Percentiles rank a stretch among this genome's conserved stretches.
Evolutionary conservation across 1,140 invertebrate genomes (phyloP).

Genomic region (Drosophila bifasciata): DNA sequence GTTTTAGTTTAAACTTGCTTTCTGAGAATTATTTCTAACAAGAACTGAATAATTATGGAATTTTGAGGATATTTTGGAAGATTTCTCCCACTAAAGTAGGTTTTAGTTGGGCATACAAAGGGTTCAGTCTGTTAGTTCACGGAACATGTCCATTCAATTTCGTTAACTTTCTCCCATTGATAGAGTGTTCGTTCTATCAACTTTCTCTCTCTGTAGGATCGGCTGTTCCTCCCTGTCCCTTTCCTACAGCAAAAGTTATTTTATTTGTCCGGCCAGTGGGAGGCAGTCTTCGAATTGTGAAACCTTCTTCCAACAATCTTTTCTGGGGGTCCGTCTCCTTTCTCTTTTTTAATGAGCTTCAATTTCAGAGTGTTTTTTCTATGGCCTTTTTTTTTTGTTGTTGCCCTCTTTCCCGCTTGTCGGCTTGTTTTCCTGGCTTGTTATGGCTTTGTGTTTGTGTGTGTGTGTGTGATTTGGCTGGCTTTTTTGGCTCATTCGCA

Average conservation of each 20-base stretch:
- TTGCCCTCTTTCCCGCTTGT: slow-evolving; percentile 33
- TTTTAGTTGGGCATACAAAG: too few species aligned
- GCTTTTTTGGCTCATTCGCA: slow-evolving; percentile 48
- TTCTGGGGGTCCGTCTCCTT: slow-evolving; percentile 19
- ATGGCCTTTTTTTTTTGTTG: slow-evolving; percentile 6
- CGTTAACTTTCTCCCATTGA: too few species aligned
- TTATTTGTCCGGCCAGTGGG: slow-evolving; percentile 31
- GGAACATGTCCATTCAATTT: too few species aligned
- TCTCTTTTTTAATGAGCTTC: slow-evolving; percentile 75
- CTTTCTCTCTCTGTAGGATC: too few species aligned
- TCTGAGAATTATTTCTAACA: too few species aligned
- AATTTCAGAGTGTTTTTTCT: slow-evolving; percentile 37
- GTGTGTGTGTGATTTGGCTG: slow-evolving; percentile 46
- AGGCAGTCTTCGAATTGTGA: slow-evolving; percentile 42
- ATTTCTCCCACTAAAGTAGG: too few species aligned
- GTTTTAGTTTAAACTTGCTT: too few species aligned
- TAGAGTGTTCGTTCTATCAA: too few species aligned
- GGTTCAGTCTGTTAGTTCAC: too few species aligned
- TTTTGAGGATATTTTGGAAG: too few species aligned
- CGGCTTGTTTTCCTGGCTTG: slow-evolving; percentile 68
- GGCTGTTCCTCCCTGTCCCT: neutral
- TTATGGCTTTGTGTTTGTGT: slow-evolving; percentile 61
- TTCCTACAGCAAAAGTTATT: slow-evolving; percentile 21
- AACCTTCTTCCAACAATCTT: slow-evolving; percentile 24
- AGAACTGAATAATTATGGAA: too few species aligned